A percentile compares a stretch with the other conserved stretches of the same genome.
Evolutionary conservation across 2,888 invertebrate species (phyloP).

Genomic region (Bimastos eiseni): DNA sequence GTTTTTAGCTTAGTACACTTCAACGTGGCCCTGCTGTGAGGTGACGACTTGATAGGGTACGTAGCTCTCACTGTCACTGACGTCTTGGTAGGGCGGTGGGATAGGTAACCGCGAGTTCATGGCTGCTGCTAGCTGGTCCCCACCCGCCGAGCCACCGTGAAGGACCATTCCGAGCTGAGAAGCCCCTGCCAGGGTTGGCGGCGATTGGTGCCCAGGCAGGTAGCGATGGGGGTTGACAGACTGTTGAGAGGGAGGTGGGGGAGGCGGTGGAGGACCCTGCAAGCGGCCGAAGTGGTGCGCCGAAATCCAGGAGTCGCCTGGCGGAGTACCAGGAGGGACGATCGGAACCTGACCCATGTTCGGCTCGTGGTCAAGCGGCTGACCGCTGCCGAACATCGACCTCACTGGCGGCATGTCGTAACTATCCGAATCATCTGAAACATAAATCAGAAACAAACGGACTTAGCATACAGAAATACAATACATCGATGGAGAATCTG

Average conservation of each 20-base stretch:
- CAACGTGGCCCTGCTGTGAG: constrained; percentile 54
- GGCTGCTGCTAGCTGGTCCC: not conserved
- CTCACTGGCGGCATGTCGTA: constrained; percentile 41
- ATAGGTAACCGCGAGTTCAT: not conserved
- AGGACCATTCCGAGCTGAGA: constrained; percentile 22
- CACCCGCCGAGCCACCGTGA: not conserved
- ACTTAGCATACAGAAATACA: not conserved
- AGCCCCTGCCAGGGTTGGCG: constrained; percentile 29
- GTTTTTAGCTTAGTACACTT: constrained; percentile 51
- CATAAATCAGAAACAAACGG: constrained; percentile 14
- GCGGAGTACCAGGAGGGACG: constrained; percentile 54
- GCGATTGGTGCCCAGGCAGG: constrained; percentile 27
- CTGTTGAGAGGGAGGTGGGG: constrained; percentile 29
- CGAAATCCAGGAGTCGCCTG: constrained; percentile 48
- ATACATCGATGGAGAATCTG: too few relatives aligned
- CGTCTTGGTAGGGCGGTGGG: constrained; percentile 25
- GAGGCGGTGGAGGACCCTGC: constrained; percentile 28
- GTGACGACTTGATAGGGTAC: constrained; percentile 48
- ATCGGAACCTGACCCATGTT: constrained; percentile 54
- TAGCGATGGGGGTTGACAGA: constrained; percentile 23
- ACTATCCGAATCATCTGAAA: constrained; percentile 42
- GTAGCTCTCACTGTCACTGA: constrained; percentile 35
- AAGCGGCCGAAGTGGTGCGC: constrained; percentile 34
- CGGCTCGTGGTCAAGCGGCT: constrained; percentile 55
- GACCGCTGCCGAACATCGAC: constrained; percentile 42